Base-by-base conservation (phyloP, 1,140 invertebrate species). In the Diplogasteroides magnus region DNA sequence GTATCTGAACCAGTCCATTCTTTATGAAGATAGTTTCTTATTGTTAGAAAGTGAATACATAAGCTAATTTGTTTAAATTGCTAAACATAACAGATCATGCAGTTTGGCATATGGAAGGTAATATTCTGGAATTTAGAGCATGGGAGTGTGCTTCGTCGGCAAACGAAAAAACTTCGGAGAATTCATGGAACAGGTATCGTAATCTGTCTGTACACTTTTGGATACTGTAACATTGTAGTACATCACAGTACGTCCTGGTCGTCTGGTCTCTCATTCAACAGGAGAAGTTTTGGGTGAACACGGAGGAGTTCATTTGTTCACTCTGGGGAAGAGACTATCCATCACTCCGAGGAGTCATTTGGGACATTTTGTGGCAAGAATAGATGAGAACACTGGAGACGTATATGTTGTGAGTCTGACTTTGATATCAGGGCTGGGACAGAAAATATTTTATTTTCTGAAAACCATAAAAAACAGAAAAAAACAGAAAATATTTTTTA, bases 91-190 rank as follows among this genome's bases (percentile, higher is more conserved):
- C n/a, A n/a, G n/a, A n/a, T n/a, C n/a, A n/a, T n/a, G n/a, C n/a
- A n/a, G n/a, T n/a, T n/a, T n/a, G n/a, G n/a, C n/a, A n/a, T n/a
- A n/a, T n/a, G n/a, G n/a, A n/a, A n/a, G n/a, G n/a, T n/a, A n/a
- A n/a, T n/a, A n/a, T n/a, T n/a, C n/a, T n/a, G n/a, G n/a, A n/a
- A n/a, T n/a, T n/a, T n/a, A n/a, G 85, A 96, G 92, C 80, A 92
- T 90, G 82, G 94, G 95, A 23, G 96, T 98, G 76, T 98, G 94
- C 85, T 97, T 97, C 83, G 91, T 98, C 81, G 95, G 95, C 2
- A 84, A 84, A 66, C 82, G 86, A 76, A 84, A 86, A 29, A 72
- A 77, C 61, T 89, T 88, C 77, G 77, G 84, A 27, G 71, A 83
- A 2, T 89, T 89, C 78, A 85, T 89, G 56, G 83, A 84, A 73